Evolutionary conservation across 2,888 invertebrate genomes (phyloP), one percentile per base, ranked within the genome.

Genomic region (Xestia ashworthii): DNA sequence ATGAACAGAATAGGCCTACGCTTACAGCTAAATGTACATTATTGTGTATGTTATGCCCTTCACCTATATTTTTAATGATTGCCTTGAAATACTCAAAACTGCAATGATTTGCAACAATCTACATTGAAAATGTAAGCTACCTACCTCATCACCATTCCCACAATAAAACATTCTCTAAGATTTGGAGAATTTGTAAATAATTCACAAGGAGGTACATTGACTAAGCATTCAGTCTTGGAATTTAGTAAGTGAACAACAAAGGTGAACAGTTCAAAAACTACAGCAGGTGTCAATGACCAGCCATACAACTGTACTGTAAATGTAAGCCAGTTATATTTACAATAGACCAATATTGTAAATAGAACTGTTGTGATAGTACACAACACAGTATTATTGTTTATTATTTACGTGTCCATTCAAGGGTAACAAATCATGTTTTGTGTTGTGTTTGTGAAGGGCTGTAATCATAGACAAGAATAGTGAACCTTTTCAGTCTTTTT

Each of bases 241-340:
- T 71, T 50, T 69, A 67, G 5, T 44, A 69, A 74, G 19, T 60
- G 62, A 32, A 64, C 32, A 87, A 82, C 76, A 82, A 85, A 78
- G 81, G 55, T 67, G 41, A 76, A 71, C 48, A 65, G 48, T 66
- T 41, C n/a, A 71, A 76, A 79, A 79, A 74, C 71, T 44, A 32
- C 22, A 78, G 55, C n/a, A 81, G 60, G 55, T 76, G 85, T 86
- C 82, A 82, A 72, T 87, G 87, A 85, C 76, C 85, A 85, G 60
- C 8, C n/a, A 62, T 55, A 14, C 66, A 74, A 75, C 74, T 70
- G 65, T 73, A 62, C 64, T 83, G 69, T 55, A 55, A 55, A 22
- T 74, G 9, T 62, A 32, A 74, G 58, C 76, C 25, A 83, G 44
- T 46, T 44, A 19, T 58, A 78, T 77, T 78, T 76, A 74, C 73